A percentile compares a stretch with the other conserved stretches of the same genome.
phyloP scores from a whole-genome alignment of 2,797 vertebrate species.

The Notolepis coatsorum region DNA sequence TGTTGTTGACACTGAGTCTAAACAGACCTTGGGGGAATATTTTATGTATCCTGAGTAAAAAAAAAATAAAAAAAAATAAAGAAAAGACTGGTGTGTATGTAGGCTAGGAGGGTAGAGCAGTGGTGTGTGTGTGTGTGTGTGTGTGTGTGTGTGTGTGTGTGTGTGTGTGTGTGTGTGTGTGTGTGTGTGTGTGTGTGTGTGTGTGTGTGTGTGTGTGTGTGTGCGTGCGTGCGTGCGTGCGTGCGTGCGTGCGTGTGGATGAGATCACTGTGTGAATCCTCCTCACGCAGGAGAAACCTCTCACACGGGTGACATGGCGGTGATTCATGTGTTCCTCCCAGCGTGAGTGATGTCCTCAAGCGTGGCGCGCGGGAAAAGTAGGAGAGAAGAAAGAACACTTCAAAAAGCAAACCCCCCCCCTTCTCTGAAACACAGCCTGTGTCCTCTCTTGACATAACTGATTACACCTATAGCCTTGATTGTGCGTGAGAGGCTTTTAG shows the following conservation, averaged over 20 bases:
- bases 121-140: background rate
- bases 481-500: slow-evolving; percentile 94
- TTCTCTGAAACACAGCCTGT: slow-evolving; percentile 60
- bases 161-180: slow-evolving; percentile 4
- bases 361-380: too few species aligned
- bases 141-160: slow-evolving; percentile 51
- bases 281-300: slow-evolving; percentile 34
- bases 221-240: slow-evolving; percentile 47
- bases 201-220: slow-evolving; percentile 14
- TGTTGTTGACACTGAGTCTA: too few species aligned
- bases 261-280: slow-evolving; percentile 59
- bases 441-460: slow-evolving; percentile 78
- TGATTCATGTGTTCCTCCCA: slow-evolving; percentile 37
- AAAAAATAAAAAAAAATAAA: background rate
- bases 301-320: slow-evolving; percentile 64
- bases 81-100: slow-evolving; percentile 7
- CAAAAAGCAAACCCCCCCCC: too few species aligned
- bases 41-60: background rate
- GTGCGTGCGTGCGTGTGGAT: slow-evolving; percentile 13
- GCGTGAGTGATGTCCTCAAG: slow-evolving; percentile 60
- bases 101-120: too few species aligned
- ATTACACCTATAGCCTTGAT: slow-evolving; percentile 91
- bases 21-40: too few species aligned
- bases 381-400: slow-evolving; percentile 75
- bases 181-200: slow-evolving; percentile 50